Base-by-base conservation (phyloP, 2,113 vertebrate genomes). In the Embiotoca jacksoni region DNA sequence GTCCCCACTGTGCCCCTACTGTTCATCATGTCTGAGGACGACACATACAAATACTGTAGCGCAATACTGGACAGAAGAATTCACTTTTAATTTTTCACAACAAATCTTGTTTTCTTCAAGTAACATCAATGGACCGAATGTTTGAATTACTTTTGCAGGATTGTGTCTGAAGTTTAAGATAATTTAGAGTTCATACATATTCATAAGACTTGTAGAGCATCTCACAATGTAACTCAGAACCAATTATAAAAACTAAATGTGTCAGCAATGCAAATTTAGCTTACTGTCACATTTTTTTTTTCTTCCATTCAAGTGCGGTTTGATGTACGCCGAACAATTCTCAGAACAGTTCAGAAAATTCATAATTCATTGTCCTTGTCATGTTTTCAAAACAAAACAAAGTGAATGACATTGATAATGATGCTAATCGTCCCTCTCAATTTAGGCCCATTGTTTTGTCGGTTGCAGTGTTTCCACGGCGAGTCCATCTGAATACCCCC, bases 401-500 rank as follows among this genome's bases (percentile, higher is more conserved):
- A 83, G 63, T 85, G 75, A 90, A 70, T 83, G 80, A 88, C 82
- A 88, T 49, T 72, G 80, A 88, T 82, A 82, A 84, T 70, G 84
- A 85, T 90, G 80, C 78, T 92, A 88, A 91, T 90, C 78, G 72
- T 75, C 61, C 35, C 66, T 78, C 82, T 82, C 80, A 76, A 82
- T 89, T 91, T 80, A 76, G 87, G 63, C 33, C 75, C 76, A 86
- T 90, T 91, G 88, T 93, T 94, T 92, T 84, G 74, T 75, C 73
- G 74, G 75, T 53, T 62, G 57, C 84, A 89, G 76, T 87, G 81
- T 87, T 87, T 91, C 81, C 72, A 85, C 67, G 64, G 44, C 63
- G 41, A 83, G 88, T 84, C 84, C 77, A 68, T 87, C 83, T 85
- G 83, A 88, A 86, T 78, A 58, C 70, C 86, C 59, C 55, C 35